Percentiles rank a stretch among this genome's conserved stretches.
Evolutionary conservation across 1,140 invertebrate species (phyloP).

Genomic region (Formica exsecta): DNA sequence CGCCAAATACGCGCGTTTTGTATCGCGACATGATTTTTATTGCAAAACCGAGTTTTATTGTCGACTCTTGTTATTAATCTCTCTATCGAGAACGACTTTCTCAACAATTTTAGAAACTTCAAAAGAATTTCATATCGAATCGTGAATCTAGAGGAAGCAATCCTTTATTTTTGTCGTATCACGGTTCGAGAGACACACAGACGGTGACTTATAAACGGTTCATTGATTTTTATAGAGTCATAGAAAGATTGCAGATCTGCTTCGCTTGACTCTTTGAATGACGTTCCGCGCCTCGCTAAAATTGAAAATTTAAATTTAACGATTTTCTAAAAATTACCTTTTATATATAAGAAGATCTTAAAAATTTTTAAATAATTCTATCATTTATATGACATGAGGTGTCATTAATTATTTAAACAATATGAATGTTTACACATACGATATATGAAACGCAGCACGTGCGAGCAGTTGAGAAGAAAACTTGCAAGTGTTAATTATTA

Average conservation of each 20-base stretch:
- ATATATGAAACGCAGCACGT: constrained; percentile 4
- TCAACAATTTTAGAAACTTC: background rate
- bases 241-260: constrained; percentile 34
- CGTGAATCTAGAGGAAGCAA: background rate
- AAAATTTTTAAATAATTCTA: constrained; percentile 33
- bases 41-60: background rate
- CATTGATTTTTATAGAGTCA: constrained; percentile 39
- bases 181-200: background rate
- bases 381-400: background rate
- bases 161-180: constrained; percentile 32
- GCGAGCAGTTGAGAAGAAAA: background rate
- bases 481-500: constrained; percentile 57
- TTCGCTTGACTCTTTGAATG: constrained; percentile 16
- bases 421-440: constrained; percentile 43
- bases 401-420: constrained; percentile 38
- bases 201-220: constrained; percentile 4
- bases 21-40: background rate
- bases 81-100: background rate
- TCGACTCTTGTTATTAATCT: background rate
- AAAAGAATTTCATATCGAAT: constrained; percentile 13
- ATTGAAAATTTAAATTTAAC: constrained; percentile 41
- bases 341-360: background rate
- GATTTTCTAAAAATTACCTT: constrained; percentile 40
- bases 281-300: background rate
- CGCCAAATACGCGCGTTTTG: background rate